A percentile compares a stretch with the other conserved stretches of the same genome.
phyloP scores from a whole-genome alignment of 1,140 invertebrate species.

The Sarcophaga peregrina region DNA sequence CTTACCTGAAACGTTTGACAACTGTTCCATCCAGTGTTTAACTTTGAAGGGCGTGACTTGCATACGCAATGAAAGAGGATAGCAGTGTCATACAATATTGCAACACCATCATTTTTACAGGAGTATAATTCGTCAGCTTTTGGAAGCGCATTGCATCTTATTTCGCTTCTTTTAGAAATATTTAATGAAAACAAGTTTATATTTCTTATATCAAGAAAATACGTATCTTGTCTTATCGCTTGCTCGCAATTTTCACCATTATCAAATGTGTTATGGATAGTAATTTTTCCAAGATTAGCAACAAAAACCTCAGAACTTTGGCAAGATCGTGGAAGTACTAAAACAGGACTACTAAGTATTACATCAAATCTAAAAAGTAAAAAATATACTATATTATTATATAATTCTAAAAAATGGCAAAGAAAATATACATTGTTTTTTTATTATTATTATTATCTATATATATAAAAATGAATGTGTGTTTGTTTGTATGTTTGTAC shows the following conservation, averaged over 20 bases:
- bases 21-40: not conserved
- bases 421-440: too few species aligned
- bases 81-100: slow-evolving; percentile 75
- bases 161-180: slow-evolving; percentile 60
- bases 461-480: too few species aligned
- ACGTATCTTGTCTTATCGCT: slow-evolving; percentile 48
- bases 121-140: slow-evolving; percentile 57
- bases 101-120: slow-evolving; percentile 57
- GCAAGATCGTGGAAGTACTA: slow-evolving; percentile 84
- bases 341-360: slow-evolving; percentile 88
- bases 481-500: too few species aligned
- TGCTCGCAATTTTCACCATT: slow-evolving; percentile 31
- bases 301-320: slow-evolving; percentile 86
- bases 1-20: slow-evolving; percentile 50
- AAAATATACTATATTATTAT: not conserved
- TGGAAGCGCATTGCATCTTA: slow-evolving; percentile 53
- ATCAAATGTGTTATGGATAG: slow-evolving; percentile 70
- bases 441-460: too few species aligned
- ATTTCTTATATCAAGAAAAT: slow-evolving; percentile 75
- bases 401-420: too few species aligned
- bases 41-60: slow-evolving; percentile 47
- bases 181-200: slow-evolving; percentile 90
- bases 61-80: slow-evolving; percentile 73
- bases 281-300: slow-evolving; percentile 92
- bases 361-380: slow-evolving; percentile 71